These are phyloP conservation scores for Trogon melanurus DNA, from an alignment of 2,113 vertebrate species.

Conservation along the genomic window DNA sequence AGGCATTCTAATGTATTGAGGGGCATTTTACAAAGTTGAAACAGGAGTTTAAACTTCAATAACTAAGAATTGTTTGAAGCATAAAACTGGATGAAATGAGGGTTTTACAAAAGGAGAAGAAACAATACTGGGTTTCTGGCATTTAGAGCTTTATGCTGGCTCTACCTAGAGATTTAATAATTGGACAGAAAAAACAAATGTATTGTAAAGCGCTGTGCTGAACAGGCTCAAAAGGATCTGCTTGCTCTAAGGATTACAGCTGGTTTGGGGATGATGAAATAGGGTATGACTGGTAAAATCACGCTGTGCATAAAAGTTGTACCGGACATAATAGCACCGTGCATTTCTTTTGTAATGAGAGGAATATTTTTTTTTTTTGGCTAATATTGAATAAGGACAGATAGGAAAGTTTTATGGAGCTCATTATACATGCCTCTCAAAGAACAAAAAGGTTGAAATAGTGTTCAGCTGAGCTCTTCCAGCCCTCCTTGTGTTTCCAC, in stretches of 20 bases:
- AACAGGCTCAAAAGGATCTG: neutral
- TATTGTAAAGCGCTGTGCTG: neutral
- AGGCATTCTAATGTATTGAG: neutral
- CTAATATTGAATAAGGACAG: slow-evolving; percentile 40
- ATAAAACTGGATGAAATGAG: neutral
- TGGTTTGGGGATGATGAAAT: slow-evolving; percentile 16
- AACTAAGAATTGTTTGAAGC: neutral
- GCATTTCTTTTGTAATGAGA: slow-evolving; percentile 32
- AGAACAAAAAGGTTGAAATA: slow-evolving; percentile 28
- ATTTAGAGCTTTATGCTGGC: neutral
- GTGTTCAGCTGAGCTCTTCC: neutral
- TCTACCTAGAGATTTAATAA: slow-evolving; percentile 8
- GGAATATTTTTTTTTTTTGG: neutral
- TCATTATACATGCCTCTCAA: slow-evolving; percentile 24
- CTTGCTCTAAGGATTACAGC: slow-evolving; percentile 8
- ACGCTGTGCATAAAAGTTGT: slow-evolving; percentile 17
- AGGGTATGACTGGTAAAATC: slow-evolving; percentile 23
- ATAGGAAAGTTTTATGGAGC: neutral
- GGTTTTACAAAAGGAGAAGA: neutral
- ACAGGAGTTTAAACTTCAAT: neutral
- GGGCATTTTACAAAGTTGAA: neutral
- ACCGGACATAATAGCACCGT: neutral
- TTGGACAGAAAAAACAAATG: neutral
- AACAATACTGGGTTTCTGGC: neutral
- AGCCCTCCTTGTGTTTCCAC: neutral